Conservation (phyloP, 2,113 vertebrate genomes). For the Gavia stellata region DNA sequence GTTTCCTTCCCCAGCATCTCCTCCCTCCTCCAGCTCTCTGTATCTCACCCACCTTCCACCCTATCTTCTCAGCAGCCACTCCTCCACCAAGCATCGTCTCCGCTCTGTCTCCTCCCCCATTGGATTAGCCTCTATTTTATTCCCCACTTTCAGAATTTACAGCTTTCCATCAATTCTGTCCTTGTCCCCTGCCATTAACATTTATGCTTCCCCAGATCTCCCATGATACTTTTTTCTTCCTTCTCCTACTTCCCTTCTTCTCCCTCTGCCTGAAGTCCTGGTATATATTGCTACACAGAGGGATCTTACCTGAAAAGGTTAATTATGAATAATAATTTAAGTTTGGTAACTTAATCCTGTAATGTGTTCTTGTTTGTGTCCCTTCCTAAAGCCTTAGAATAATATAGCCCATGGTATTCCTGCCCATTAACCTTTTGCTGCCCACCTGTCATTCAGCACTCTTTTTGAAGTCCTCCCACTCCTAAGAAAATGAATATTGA, state of each 20-base stretch:
- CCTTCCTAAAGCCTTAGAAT: neutral
- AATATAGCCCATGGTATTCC: neutral
- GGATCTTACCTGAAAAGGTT: neutral
- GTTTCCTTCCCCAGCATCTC: neutral
- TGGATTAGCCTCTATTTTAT: neutral
- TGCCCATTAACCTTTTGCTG: neutral
- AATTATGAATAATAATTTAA: neutral
- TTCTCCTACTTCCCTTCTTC: neutral
- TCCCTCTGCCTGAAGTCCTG: neutral
- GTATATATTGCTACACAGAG: neutral
- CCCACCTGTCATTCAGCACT: neutral
- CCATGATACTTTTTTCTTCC: neutral
- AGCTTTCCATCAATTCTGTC: neutral
- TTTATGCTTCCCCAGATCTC: neutral
- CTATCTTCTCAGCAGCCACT: neutral
- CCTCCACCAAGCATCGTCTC: neutral
- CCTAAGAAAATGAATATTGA: neutral
- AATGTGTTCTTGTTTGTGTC: neutral
- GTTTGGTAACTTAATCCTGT: neutral
- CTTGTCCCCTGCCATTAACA: neutral
- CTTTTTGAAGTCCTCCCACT: neutral
- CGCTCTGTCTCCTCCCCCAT: neutral
- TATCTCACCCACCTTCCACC: neutral
- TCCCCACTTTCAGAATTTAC: neutral
- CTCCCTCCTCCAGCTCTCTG: neutral